Evolutionary conservation across 2,113 vertebrate genomes (phyloP), one percentile per base, ranked within the genome.

Genomic region (Redunca redunca): DNA sequence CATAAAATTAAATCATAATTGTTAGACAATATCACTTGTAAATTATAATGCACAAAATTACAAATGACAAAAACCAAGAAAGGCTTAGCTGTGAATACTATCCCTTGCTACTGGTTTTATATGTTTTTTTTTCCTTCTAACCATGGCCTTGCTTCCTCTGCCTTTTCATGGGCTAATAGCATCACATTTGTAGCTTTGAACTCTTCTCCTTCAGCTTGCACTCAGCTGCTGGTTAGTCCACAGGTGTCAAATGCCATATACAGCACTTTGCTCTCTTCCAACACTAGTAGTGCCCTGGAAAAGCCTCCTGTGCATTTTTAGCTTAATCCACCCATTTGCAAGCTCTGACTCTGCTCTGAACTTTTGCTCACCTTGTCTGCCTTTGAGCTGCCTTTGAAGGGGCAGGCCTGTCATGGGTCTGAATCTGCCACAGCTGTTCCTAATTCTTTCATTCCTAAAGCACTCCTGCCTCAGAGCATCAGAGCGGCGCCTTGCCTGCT

Each of bases 351-450:
- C 33, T 13, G 80, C 87, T 60, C 88, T 98, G 97, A 96, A 95
- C 98, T 97, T 96, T 82, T 0, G 0, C 60, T 97, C 88, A 97
- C 93, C 97, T 97, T 94, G 48, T 48, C 26, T 57, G 92, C 64
- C 84, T 97, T 90, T 26, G 85, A 78, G 94, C 53, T 83, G 97
- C 94, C 90, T 97, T 97, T 96, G 95, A 96, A 92, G 95, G 77
- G 62, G 26, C 33, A 67, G 53, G 92, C 21, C 0, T 82, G 94
- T 88, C 94, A 40, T 58, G 95, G 81, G 28, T 90, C 91, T 52
- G 95, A 88, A 91, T 96, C 84, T 46, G 85, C 43, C 55, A 88
- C 96, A 97, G 96, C 96, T 97, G 96, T 90, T 98, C 84, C 55
- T 87, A 94, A 97, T 98, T 96, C 95, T 87, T 80, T 88, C 57